Conservation (phyloP, 2,888 invertebrate genomes). For the Agriopis marginaria region DNA sequence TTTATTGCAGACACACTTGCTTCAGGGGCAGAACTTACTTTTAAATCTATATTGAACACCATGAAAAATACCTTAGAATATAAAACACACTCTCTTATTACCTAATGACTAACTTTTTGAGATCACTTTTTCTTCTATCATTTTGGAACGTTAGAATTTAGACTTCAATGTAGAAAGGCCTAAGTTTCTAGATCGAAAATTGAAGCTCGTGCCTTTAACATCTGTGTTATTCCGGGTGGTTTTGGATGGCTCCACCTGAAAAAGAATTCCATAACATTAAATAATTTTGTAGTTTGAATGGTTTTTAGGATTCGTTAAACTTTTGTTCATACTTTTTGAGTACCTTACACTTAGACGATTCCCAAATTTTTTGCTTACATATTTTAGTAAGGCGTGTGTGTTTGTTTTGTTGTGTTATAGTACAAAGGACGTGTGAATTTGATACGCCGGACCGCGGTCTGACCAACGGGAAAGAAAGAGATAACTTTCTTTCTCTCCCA, state of each 20-base stretch:
- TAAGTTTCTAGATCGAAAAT: conserved; percentile 68
- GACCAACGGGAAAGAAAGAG: no score
- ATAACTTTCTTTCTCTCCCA: no score
- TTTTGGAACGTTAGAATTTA: conserved; percentile 65
- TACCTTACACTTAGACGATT: not conserved
- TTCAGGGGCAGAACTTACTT: conserved; percentile 61
- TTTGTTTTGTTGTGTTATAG: no score
- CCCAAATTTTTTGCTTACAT: not conserved
- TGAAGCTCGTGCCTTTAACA: conserved; percentile 60
- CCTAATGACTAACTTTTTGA: conserved; percentile 16
- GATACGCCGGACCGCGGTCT: no score
- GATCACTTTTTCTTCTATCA: conserved; percentile 10
- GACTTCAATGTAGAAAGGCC: conserved; percentile 68
- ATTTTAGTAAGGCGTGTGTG: not conserved
- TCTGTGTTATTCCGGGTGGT: conserved; percentile 61
- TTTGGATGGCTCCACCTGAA: conserved; percentile 78
- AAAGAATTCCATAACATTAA: conserved; percentile 29
- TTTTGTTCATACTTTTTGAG: not conserved
- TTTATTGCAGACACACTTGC: conserved; percentile 70
- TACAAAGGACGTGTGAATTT: no score
- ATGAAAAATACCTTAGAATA: conserved; percentile 51
- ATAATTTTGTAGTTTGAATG: no score
- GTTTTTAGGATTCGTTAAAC: not conserved
- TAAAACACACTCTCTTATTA: conserved; percentile 25
- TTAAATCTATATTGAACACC: conserved; percentile 51